Conservation (phyloP, 2,797 vertebrate genomes). For the Psittacula echo region DNA sequence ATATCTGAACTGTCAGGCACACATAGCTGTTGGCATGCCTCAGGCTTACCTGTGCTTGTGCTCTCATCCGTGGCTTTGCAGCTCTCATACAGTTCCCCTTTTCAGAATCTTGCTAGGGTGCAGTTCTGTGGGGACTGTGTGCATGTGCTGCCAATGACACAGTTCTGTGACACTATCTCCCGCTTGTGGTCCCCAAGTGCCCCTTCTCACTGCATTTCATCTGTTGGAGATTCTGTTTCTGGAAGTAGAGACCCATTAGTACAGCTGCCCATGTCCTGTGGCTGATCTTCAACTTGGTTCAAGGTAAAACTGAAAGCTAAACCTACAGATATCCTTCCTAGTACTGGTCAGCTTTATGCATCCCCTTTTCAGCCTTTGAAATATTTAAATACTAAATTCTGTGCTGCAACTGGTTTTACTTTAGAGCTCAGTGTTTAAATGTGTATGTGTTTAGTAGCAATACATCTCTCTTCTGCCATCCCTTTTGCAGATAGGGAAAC, state of each 20-base stretch:
- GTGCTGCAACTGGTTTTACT: not conserved
- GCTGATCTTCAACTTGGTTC: not conserved
- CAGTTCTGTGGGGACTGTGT: not conserved
- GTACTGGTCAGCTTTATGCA: not conserved
- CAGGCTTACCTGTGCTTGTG: not conserved
- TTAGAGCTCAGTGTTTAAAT: not conserved
- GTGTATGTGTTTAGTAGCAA: not conserved
- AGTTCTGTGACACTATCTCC: not conserved
- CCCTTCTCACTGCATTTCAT: not conserved
- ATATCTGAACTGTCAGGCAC: not conserved
- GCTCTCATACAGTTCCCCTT: not conserved
- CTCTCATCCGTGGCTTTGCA: not conserved
- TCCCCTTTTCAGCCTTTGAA: not conserved
- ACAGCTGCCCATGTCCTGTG: not conserved
- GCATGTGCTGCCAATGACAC: not conserved
- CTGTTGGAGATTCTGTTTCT: not conserved
- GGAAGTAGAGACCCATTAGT: not conserved
- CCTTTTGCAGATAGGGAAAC: not conserved
- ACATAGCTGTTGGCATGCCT: not conserved
- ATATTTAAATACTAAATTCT: not conserved
- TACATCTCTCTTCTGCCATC: not conserved
- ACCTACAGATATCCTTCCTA: not conserved
- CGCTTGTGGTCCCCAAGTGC: not conserved
- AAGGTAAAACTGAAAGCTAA: not conserved
- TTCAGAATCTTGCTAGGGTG: rapidly evolving